Evolutionary conservation across 2,888 invertebrate genomes (phyloP), one percentile per base, ranked within the genome.

Genomic region (Aspidapion aeneum): DNA sequence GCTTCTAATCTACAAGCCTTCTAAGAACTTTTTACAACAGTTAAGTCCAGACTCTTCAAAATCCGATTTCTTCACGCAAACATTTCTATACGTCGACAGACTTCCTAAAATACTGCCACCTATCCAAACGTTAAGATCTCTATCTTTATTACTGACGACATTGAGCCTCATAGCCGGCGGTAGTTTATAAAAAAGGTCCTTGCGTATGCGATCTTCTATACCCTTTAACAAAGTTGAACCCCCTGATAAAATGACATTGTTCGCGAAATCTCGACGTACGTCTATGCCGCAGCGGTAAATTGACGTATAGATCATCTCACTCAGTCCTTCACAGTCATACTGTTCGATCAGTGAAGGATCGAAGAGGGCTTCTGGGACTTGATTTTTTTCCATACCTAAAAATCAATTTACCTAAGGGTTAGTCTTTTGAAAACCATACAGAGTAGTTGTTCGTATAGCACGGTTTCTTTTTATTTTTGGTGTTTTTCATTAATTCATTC

Each of bases 161-260:
- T 63, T 57, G 5, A 66, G 22, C 60, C 63, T 64, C 63, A 64
- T 62, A 51, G 22, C 57, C 1, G 57, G 48, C 35, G 65, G 63
- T 18, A 67, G 63, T 56, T 57, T 17, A n/a, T 51, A 19, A 60
- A 63, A 57, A 2, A 69, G 19, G 62, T 68, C 69, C 1, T 50
- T 17, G 56, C 61, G 63, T 35, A 69, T 48, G 5, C 67, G 55
- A 18, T 60, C 54, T n/a, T 64, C 63, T 9, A 69, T 56, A 20
- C 68, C 69, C 17, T 55, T 60, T 7, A 68, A 57, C 12, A 66
- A 17, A 1, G 68, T 66, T 52, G 61, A 67, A n/a, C 69, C 68
- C 58, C 68, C 69, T 7, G 69, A 64, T 1, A 69, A 63, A 50
- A 69, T 63, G 16, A 69, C 60, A 50, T 68, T 69, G 19, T 55